Evolutionary conservation across 2,888 invertebrate species (phyloP).

Genomic region (Trissoscelio sp.): DNA sequence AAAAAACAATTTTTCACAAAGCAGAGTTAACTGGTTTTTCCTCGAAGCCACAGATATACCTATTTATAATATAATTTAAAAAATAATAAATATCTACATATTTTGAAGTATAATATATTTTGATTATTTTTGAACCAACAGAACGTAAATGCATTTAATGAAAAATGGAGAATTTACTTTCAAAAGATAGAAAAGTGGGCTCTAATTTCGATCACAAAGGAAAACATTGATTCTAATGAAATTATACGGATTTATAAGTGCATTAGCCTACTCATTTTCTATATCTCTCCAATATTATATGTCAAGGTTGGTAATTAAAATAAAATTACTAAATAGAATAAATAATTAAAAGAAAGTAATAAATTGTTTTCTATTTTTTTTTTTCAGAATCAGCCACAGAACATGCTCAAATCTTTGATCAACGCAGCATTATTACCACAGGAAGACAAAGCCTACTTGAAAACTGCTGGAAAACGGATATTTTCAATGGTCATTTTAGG

Average conservation of each 20-base stretch:
- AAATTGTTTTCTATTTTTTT: neutral
- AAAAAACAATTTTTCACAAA: too few relatives aligned
- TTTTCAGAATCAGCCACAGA: slow-evolving; percentile 79
- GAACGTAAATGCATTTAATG: slow-evolving; percentile 73
- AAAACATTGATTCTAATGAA: slow-evolving; percentile 76
- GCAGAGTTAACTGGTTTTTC: too few relatives aligned
- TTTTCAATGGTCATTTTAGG: slow-evolving; percentile 80
- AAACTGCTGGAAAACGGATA: slow-evolving; percentile 76
- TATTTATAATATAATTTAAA: too few relatives aligned
- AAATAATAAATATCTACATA: too few relatives aligned
- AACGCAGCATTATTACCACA: slow-evolving; percentile 76
- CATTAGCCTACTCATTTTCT: slow-evolving; percentile 78
- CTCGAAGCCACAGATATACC: too few relatives aligned
- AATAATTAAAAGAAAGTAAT: neutral
- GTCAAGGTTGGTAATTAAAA: slow-evolving; percentile 73
- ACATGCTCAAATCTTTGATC: slow-evolving; percentile 75
- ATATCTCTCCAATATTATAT: slow-evolving; percentile 78
- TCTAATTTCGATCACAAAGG: slow-evolving; percentile 76
- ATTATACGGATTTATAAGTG: slow-evolving; percentile 79
- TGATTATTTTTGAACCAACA: slow-evolving; percentile 70
- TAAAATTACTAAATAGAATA: slow-evolving; percentile 11
- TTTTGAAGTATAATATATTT: neutral
- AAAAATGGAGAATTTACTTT: slow-evolving; percentile 76
- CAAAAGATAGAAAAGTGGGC: slow-evolving; percentile 81
- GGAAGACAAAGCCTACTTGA: slow-evolving; percentile 75